phyloP scores from a whole-genome alignment of 2,888 invertebrate species.

The Drosophila eohydei region DNA sequence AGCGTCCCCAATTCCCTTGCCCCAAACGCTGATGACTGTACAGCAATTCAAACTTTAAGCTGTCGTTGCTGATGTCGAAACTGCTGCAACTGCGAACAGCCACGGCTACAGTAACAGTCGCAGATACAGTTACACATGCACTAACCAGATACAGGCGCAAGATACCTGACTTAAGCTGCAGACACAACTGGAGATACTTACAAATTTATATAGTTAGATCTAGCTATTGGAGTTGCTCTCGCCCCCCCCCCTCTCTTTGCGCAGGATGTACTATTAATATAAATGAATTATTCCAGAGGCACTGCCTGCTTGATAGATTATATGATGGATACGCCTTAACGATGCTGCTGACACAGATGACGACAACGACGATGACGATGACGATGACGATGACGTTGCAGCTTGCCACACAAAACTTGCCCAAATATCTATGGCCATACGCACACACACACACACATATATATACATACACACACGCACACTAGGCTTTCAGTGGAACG shows the following conservation, averaged over 20 bases:
- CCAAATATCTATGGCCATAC: constrained; percentile 34
- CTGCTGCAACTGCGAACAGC: constrained; percentile 60
- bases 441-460: constrained; percentile 1
- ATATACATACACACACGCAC: neutral
- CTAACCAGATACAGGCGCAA: constrained; percentile 13
- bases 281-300: constrained; percentile 74
- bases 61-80: constrained; percentile 63
- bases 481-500: constrained; percentile 4
- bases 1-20: neutral
- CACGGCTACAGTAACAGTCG: constrained; percentile 21
- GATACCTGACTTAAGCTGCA: constrained; percentile 24
- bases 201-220: constrained; percentile 40
- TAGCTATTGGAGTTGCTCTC: neutral
- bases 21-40: constrained; percentile 60
- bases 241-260: neutral
- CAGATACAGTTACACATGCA: constrained; percentile 36
- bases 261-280: constrained; percentile 69
- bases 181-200: constrained; percentile 33
- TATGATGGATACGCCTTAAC: constrained; percentile 75
- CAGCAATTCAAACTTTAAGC: constrained; percentile 75
- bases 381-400: constrained; percentile 53
- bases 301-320: constrained; percentile 64
- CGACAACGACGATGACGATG: constrained; percentile 38
- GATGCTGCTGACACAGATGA: constrained; percentile 58
- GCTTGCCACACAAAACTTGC: constrained; percentile 45